Evolutionary conservation across 2,797 vertebrate species (phyloP).

Genomic region (Artibeus jamaicensis): DNA sequence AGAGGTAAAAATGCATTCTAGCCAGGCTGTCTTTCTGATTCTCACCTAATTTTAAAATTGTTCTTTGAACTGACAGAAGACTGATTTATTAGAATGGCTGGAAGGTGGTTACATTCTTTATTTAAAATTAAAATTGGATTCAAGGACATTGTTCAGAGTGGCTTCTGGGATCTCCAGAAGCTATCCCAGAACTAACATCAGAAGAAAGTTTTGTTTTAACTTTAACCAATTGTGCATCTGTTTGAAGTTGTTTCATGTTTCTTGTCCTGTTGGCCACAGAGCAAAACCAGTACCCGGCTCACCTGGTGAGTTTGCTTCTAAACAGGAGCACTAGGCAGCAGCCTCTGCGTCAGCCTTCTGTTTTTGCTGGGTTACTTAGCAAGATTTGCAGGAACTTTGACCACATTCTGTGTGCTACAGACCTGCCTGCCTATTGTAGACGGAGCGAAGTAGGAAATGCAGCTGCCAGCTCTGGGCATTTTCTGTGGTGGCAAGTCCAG

Average conservation of each 20-base stretch:
- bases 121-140: slow-evolving; percentile 40
- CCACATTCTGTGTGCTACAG: background rate
- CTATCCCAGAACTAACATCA: background rate
- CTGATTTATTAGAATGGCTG: background rate
- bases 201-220: slow-evolving; percentile 7
- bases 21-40: background rate
- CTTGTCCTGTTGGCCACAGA: background rate
- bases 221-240: background rate
- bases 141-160: background rate
- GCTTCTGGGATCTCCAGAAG: background rate
- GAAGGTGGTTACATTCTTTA: background rate
- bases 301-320: background rate
- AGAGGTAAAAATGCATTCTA: background rate
- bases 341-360: background rate
- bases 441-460: background rate
- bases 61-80: background rate
- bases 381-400: background rate
- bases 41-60: background rate
- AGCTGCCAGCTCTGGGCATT: background rate
- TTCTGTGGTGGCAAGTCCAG: background rate
- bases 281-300: background rate
- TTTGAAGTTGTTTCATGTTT: slow-evolving; percentile 15
- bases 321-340: background rate
- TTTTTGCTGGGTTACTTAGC: background rate
- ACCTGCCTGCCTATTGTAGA: background rate